Base-by-base conservation (phyloP, 2,888 invertebrate species). In the Cabera pusaria region DNA sequence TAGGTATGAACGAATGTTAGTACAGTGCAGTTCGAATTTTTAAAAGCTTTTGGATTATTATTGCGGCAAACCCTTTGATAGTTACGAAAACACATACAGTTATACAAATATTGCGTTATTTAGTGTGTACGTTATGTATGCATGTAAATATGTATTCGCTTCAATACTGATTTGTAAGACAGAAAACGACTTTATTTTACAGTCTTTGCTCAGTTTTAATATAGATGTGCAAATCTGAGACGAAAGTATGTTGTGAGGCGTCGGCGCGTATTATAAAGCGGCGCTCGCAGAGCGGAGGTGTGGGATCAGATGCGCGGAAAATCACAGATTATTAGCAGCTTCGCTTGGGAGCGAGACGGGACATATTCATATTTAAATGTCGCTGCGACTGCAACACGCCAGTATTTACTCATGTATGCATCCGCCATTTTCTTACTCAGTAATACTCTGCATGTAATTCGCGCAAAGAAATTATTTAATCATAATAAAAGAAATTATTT, bases 351-450 rank as follows among this genome's bases (percentile, higher is more conserved):
- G 28, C 64, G 70, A 59, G 44, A 56, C 56, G 56, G 49, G 80
- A 77, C 78, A 77, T 72, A 84, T 85, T 87, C 86, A 85, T 84
- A 86, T 87, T 85, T 77, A 84, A 85, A 87, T 87, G 74, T 74
- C 72, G 71, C 64, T 70, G 73, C 65, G 62, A 68, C 59, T 71
- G 66, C 66, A 66, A 57, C 59, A 52, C 53, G 54, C 47, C 39
- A 49, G 63, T 54, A 65, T 60, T 69, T 70, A 64, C 72, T 78
- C 78, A 69, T 69, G 77, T 72, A 73, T 61, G 52, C 51, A 49
- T 47, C 49, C 41, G 49, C 39, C 18, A 36, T 53, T 48, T 43
- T 37, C 47, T 49, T 44, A 42, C 38, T 29, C 18, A 7, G 27
- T 25, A 16, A 47, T 44, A 42, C 38, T 29, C 18, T 6, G 27